A percentile compares a stretch with the other conserved stretches of the same genome.
phyloP scores from a whole-genome alignment of 2,888 invertebrate species.

The Eudasyphora cyanicolor region DNA sequence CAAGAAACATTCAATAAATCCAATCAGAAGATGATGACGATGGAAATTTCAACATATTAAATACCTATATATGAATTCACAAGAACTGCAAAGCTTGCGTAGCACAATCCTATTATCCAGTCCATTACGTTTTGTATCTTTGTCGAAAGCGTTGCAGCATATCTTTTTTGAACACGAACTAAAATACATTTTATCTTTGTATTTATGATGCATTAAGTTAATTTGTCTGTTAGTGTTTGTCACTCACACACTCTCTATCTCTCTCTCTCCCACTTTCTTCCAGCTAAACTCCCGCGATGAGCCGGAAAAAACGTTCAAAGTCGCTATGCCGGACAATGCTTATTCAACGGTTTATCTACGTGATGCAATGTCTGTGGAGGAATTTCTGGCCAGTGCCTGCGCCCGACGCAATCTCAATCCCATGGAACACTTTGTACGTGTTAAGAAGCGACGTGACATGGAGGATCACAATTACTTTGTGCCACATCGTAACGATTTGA shows the following conservation, averaged over 20 bases:
- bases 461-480: slow-evolving; percentile 98
- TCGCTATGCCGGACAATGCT: slow-evolving; percentile 92
- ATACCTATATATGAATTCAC: too few relatives aligned
- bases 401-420: slow-evolving; percentile 94
- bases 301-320: slow-evolving; percentile 92
- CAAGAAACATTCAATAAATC: too few relatives aligned
- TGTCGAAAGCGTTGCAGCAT: too few relatives aligned
- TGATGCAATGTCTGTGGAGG: slow-evolving; percentile 96
- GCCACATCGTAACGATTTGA: slow-evolving; percentile 95
- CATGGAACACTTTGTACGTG: slow-evolving; percentile 96
- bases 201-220: neutral
- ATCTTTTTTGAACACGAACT: too few relatives aligned
- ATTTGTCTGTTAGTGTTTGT: slow-evolving; percentile 3
- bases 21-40: too few relatives aligned
- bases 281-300: slow-evolving; percentile 93
- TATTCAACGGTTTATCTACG: slow-evolving; percentile 92
- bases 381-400: slow-evolving; percentile 95
- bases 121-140: too few relatives aligned
- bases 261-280: slow-evolving; percentile 73
- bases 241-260: slow-evolving; percentile 14
- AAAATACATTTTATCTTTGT: neutral
- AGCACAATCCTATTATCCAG: too few relatives aligned
- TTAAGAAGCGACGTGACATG: slow-evolving; percentile 96
- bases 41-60: too few relatives aligned
- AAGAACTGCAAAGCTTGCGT: too few relatives aligned